These are phyloP conservation scores for Syndactyla subalaris DNA, from an alignment of 2,797 vertebrate species.

Conservation along the genomic window DNA sequence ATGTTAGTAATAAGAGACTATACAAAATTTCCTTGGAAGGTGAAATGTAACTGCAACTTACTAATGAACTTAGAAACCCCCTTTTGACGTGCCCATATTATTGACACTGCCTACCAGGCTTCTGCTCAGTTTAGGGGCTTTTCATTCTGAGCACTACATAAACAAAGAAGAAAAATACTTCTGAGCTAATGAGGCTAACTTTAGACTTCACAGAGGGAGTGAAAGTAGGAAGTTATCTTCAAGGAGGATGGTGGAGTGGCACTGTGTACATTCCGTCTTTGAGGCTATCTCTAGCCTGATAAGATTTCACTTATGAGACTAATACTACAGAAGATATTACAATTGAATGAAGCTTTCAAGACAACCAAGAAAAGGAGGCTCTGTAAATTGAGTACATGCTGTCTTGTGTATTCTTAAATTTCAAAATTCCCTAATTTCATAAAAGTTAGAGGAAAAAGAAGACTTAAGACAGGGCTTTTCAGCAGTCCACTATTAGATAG, in stretches of 20 bases:
- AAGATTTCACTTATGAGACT: background rate
- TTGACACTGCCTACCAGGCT: background rate
- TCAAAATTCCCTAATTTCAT: background rate
- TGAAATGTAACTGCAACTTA: background rate
- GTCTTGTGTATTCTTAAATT: background rate
- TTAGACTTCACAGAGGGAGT: background rate
- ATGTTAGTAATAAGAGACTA: background rate
- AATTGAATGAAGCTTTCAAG: background rate
- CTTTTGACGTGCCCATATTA: background rate
- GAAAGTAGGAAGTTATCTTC: background rate
- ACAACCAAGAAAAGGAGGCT: background rate
- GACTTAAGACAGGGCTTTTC: background rate
- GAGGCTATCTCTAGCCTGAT: background rate
- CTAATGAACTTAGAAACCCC: background rate
- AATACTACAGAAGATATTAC: background rate
- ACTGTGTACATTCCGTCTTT: background rate
- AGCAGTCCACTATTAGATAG: background rate
- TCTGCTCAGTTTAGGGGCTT: background rate
- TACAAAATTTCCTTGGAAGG: background rate
- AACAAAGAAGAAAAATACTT: constrained; percentile 8
- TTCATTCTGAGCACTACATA: background rate
- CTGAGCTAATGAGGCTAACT: background rate
- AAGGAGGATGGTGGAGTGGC: background rate
- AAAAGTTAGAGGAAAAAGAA: background rate
- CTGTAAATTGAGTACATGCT: background rate